These are phyloP conservation scores for Pristionchus exspectatus DNA, from an alignment of 2,888 invertebrate genomes.

Conservation along the genomic window DNA sequence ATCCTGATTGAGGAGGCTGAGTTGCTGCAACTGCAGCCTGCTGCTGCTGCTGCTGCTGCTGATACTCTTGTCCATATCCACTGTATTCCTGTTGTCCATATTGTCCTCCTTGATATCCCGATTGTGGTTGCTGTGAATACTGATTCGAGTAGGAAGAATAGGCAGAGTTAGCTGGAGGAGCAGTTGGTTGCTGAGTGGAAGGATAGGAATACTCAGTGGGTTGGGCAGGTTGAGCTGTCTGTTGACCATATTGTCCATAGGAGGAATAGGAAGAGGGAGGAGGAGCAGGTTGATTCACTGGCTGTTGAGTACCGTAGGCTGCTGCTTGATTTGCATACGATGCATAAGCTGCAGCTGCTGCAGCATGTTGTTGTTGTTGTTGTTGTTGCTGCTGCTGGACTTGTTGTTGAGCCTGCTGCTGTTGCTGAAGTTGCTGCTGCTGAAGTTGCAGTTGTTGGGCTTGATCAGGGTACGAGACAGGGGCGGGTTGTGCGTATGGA, in stretches of 20 bases:
- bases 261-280: background rate
- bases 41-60: constrained; percentile 17
- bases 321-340: constrained; percentile 49
- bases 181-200: constrained; percentile 12
- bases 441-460: constrained; percentile 40
- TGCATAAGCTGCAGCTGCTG: constrained; percentile 16
- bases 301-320: constrained; percentile 20
- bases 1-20: background rate
- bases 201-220: constrained; percentile 15
- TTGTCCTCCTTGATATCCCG: background rate
- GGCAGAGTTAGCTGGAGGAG: background rate
- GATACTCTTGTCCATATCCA: constrained; percentile 32
- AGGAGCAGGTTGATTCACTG: background rate
- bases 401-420: background rate
- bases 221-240: background rate
- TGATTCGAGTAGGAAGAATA: constrained; percentile 12
- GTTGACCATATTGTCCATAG: constrained; percentile 11
- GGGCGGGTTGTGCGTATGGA: background rate
- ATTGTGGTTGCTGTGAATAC: constrained; percentile 15
- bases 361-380: background rate
- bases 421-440: background rate
- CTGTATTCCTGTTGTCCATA: background rate
- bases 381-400: background rate
- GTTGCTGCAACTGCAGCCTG: background rate
- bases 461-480: background rate